Evolutionary conservation across 2,797 vertebrate species (phyloP), one percentile per base, ranked within the genome.

Genomic region (Rhynchotus rufescens): DNA sequence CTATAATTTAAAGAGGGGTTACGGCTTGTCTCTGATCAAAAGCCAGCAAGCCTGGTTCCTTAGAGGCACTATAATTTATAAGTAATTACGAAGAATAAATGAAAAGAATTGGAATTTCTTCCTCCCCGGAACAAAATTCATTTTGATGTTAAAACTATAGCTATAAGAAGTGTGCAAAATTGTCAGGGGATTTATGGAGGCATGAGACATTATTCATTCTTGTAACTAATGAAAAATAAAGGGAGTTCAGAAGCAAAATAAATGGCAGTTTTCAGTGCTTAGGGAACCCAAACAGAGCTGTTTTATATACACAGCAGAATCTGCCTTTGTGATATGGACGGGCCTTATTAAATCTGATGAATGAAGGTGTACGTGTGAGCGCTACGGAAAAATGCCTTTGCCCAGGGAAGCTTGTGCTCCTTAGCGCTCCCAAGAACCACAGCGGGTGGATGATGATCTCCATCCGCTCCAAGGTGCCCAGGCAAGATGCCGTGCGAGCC

Each of bases 21-120:
- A 51, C 30, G 45, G 34, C 38, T 83, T 38, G 13, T 47, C 7
- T 94, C 60, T 86, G 30, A 36, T 77, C 38, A 80, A 80, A 88
- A 86, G 69, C 49, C 71, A 92, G 51, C 20, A 56, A 84, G 36
- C 51, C 74, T 47, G 19, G 51, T n/a, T 89, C 36, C 79, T 90
- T 75, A 5, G 13, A 83, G 34, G 30, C 42, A 38, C 34, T 66
- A 5, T 67, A 79, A 64, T 88, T 78, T 51, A 12, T 56, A 92
- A 79, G 84, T 49, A 92, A 88, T 92, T 86, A 75, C 44, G 60
- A 82, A 47, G 51, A 69, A 57, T 45, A 88, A 84, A 82, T 4
- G 2, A 86, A 77, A 80, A 86, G 15, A 25, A 78, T 6, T 83
- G 34, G n/a, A 59, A 44, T 86, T 74, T 91, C 32, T 68, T 86